These are phyloP conservation scores for Nowickia ferox DNA, from an alignment of 2,888 invertebrate genomes.

Conservation along the genomic window DNA sequence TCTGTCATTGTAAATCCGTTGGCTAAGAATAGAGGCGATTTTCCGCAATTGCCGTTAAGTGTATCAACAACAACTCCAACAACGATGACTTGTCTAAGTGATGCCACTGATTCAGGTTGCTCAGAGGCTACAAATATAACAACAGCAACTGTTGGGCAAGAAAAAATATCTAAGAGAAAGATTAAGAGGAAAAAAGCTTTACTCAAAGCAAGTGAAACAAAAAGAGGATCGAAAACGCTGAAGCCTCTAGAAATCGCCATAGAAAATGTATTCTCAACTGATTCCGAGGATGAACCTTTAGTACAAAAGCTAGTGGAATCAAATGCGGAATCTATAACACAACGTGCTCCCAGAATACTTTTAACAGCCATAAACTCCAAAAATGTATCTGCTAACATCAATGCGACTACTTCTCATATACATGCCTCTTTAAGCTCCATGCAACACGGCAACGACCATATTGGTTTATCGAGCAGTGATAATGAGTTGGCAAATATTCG, in stretches of 20 bases:
- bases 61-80: slow-evolving; percentile 16
- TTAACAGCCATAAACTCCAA: slow-evolving; percentile 76
- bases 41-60: slow-evolving; percentile 33
- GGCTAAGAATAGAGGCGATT: slow-evolving; percentile 35
- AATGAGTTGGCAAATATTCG: slow-evolving; percentile 88
- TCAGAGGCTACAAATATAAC: slow-evolving; percentile 78
- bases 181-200: slow-evolving; percentile 79
- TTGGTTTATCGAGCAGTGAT: slow-evolving; percentile 86
- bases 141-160: slow-evolving; percentile 66
- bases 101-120: slow-evolving; percentile 77
- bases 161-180: slow-evolving; percentile 78
- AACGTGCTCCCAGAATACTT: slow-evolving; percentile 78
- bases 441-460: slow-evolving; percentile 75
- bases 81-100: slow-evolving; percentile 72
- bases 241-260: slow-evolving; percentile 49
- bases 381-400: slow-evolving; percentile 18
- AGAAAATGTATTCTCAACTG: slow-evolving; percentile 76
- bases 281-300: slow-evolving; percentile 78
- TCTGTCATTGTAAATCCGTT: slow-evolving; percentile 52
- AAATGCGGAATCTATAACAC: slow-evolving; percentile 51
- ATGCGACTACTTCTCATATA: slow-evolving; percentile 16
- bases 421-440: slow-evolving; percentile 40
- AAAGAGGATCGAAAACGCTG: slow-evolving; percentile 65
- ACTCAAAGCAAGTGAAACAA: slow-evolving; percentile 68
- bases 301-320: slow-evolving; percentile 73